Conservation (phyloP, 1,140 invertebrate genomes). For the Heliconius melpomene region DNA sequence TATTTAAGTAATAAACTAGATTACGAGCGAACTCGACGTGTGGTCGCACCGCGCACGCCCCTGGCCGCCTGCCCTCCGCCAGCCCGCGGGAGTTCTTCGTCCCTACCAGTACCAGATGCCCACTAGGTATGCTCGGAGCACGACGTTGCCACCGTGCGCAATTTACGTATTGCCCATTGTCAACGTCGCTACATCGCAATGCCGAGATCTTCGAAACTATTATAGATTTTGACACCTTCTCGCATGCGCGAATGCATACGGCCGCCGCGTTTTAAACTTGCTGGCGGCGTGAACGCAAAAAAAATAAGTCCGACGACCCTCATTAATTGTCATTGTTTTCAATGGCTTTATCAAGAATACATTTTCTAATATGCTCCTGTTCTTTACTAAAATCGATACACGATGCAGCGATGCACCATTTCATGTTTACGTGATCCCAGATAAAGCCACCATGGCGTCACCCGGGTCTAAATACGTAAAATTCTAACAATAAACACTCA, state of each 20-base stretch:
- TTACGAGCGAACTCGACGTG: constrained; percentile 67
- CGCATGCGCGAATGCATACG: constrained; percentile 80
- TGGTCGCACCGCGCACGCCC: constrained; percentile 72
- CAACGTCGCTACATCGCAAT: constrained; percentile 59
- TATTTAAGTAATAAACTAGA: constrained; percentile 71
- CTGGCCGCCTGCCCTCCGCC: constrained; percentile 62
- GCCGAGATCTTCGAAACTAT: constrained; percentile 71
- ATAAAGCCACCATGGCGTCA: constrained; percentile 82
- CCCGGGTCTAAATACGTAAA: constrained; percentile 80
- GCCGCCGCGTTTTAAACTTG: constrained; percentile 79
- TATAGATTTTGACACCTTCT: constrained; percentile 80
- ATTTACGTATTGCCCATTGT: constrained; percentile 56
- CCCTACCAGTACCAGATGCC: constrained; percentile 72
- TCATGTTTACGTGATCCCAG: constrained; percentile 82
- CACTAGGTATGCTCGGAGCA: constrained; percentile 57
- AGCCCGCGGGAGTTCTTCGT: constrained; percentile 71
- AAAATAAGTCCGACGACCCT: constrained; percentile 72
- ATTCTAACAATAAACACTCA: constrained; percentile 78
- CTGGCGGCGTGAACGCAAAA: constrained; percentile 72
- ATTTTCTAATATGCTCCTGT: constrained; percentile 51
- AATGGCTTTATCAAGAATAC: constrained; percentile 45
- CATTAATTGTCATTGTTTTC: constrained; percentile 52
- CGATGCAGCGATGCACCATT: constrained; percentile 81
- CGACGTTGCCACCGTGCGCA: constrained; percentile 59
- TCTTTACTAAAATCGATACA: constrained; percentile 76